Percentiles rank a stretch among this genome's conserved stretches.
phyloP scores from a whole-genome alignment of 2,888 invertebrate genomes.

The Cylindroiulus punctatus region DNA sequence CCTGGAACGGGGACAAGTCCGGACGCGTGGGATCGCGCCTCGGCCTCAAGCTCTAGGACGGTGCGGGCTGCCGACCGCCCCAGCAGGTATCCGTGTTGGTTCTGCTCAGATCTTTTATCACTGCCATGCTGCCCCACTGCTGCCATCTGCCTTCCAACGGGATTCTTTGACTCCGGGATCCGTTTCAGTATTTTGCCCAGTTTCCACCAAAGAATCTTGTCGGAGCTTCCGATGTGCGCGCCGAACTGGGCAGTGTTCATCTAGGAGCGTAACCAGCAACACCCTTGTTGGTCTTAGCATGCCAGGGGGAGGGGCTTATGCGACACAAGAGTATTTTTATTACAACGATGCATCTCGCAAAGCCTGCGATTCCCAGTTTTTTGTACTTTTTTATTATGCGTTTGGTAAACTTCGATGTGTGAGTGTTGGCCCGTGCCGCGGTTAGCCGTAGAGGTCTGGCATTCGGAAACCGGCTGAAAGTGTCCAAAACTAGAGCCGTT shows the following conservation, averaged over 20 bases:
- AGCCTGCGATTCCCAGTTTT: background rate
- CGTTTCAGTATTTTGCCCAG: slow-evolving; percentile 36
- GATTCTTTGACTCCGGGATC: slow-evolving; percentile 16
- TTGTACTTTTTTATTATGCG: background rate
- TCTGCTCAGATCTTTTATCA: background rate
- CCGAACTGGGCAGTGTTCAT: background rate
- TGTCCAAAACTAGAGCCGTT: background rate
- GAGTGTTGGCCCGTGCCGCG: slow-evolving; percentile 4
- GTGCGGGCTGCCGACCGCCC: background rate
- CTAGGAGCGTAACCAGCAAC: background rate
- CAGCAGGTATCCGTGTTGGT: background rate
- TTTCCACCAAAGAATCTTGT: slow-evolving; percentile 43
- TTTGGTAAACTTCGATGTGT: slow-evolving; percentile 12
- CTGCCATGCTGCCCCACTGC: background rate
- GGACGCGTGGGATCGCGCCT: background rate
- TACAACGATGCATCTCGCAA: background rate
- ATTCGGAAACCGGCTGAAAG: background rate
- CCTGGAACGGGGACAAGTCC: slow-evolving; percentile 65
- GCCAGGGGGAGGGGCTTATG: background rate
- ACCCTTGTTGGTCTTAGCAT: background rate
- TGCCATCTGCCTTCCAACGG: background rate
- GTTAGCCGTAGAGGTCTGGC: background rate
- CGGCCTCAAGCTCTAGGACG: slow-evolving; percentile 43
- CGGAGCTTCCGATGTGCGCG: slow-evolving; percentile 28
- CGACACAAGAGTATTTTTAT: background rate